These are phyloP conservation scores for Spinus pinus DNA, from an alignment of 2,797 vertebrate species.

Conservation along the genomic window DNA sequence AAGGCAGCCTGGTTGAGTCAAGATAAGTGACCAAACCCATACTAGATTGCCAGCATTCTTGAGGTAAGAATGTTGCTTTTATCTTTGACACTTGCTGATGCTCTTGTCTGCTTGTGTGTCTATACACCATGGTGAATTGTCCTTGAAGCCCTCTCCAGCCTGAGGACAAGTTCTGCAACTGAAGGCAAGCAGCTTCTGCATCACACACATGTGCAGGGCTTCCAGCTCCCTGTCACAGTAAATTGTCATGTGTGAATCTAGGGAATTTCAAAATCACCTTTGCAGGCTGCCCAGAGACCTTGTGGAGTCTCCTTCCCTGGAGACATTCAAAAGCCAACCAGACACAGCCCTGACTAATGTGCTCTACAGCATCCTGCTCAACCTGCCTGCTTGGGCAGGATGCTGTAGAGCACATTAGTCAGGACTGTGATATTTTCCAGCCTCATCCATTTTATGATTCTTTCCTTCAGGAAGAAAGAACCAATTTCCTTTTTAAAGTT, in stretches of 20 bases:
- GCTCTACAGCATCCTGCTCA: background rate
- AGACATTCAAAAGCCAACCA: background rate
- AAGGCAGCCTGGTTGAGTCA: background rate
- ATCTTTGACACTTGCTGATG: background rate
- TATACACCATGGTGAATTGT: background rate
- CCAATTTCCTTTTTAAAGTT: background rate
- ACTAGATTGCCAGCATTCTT: background rate
- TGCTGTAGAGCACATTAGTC: too few relatives aligned
- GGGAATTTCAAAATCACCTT: background rate
- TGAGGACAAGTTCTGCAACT: background rate
- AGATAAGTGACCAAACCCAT: background rate
- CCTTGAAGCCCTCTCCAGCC: background rate
- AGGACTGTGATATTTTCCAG: background rate
- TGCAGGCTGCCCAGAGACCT: background rate
- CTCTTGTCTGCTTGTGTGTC: background rate
- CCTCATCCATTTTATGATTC: background rate
- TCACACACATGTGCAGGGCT: background rate
- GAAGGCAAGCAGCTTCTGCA: background rate
- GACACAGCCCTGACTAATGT: rapidly evolving
- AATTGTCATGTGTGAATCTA: background rate
- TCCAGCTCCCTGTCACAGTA: background rate
- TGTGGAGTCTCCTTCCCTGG: background rate
- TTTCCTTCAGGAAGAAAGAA: background rate
- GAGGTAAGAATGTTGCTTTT: background rate
- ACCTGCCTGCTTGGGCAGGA: background rate